Evolutionary conservation across 1,140 invertebrate genomes (phyloP).

Genomic region (Trypoxylus dichotomus): DNA sequence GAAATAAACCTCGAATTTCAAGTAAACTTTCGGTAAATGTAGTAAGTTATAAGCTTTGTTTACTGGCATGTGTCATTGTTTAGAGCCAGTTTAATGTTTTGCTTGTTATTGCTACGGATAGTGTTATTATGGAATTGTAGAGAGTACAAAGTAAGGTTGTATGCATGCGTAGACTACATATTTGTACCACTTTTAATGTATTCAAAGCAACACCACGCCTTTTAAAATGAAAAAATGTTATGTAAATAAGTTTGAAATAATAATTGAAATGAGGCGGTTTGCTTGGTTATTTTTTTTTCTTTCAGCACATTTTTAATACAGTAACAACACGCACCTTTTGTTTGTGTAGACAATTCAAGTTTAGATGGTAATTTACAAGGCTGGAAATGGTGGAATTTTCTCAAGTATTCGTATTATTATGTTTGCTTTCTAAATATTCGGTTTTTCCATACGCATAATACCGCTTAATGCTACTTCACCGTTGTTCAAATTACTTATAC

Average conservation of each 20-base stretch:
- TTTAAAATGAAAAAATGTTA: background rate
- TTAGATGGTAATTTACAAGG: background rate
- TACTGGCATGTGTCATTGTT: background rate
- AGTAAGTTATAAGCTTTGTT: background rate
- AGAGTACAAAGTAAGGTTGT: background rate
- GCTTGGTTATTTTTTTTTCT: too few species aligned
- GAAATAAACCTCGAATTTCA: background rate
- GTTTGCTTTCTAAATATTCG: too few species aligned
- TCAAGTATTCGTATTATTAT: too few species aligned
- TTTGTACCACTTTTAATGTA: background rate
- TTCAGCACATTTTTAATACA: background rate
- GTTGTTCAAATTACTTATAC: background rate
- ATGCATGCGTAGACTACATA: background rate
- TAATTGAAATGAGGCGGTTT: too few species aligned
- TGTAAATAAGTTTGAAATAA: too few species aligned
- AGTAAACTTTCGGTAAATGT: background rate
- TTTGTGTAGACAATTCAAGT: slow-evolving; percentile 13
- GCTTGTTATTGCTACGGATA: background rate
- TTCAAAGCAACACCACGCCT: background rate
- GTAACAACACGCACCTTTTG: background rate
- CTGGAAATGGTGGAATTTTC: too few species aligned
- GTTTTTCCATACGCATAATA: too few species aligned
- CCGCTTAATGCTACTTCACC: too few species aligned
- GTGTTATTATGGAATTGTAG: too few species aligned
- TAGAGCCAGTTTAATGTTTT: background rate